Conservation (phyloP, 2,888 invertebrate genomes). For the Tipula confusa region DNA sequence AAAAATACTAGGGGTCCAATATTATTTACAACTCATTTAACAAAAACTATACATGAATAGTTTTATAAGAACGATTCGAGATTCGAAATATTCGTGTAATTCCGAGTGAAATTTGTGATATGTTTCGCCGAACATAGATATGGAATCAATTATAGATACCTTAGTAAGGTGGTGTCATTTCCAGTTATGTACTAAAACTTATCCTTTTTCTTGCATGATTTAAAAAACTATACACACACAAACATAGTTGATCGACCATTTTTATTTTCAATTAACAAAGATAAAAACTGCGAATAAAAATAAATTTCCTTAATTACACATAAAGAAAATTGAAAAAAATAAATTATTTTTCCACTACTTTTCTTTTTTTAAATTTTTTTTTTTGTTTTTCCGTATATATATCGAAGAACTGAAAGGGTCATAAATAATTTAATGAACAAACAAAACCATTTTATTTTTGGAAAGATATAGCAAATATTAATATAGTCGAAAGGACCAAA, state of each 20-base stretch:
- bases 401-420: not conserved
- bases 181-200: not conserved
- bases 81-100: no score
- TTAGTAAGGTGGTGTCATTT: not conserved
- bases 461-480: not conserved
- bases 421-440: slow-evolving; percentile 12
- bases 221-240: not conserved
- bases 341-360: not conserved
- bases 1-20: not conserved
- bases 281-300: not conserved
- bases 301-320: not conserved
- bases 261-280: not conserved
- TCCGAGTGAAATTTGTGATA: no score
- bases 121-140: not conserved
- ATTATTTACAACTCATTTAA: slow-evolving; percentile 13
- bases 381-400: not conserved
- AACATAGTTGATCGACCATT: not conserved
- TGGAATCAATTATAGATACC: not conserved
- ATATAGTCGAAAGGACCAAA: not conserved
- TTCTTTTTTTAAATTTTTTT: no score
- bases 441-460: not conserved
- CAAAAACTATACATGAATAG: not conserved
- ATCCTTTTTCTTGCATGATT: no score
- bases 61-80: no score
- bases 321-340: not conserved